These are phyloP conservation scores for Hyposoter dolosus DNA, from an alignment of 2,888 invertebrate genomes.

Conservation along the genomic window DNA sequence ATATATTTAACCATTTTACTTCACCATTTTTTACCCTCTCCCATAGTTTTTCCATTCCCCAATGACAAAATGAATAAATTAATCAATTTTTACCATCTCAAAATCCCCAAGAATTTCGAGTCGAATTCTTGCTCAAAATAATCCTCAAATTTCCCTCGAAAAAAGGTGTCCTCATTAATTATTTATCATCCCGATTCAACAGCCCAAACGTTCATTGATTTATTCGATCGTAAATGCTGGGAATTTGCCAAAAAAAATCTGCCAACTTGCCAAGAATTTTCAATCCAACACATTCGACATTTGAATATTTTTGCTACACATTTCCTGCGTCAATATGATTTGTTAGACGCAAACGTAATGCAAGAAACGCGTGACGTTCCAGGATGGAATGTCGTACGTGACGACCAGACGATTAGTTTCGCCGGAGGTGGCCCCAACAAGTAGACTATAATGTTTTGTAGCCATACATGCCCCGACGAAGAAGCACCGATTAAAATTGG, in stretches of 20 bases:
- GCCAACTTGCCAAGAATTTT: background rate
- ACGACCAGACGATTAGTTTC: constrained; percentile 76
- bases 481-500: constrained; percentile 69
- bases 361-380: constrained; percentile 62
- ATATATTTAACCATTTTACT: constrained; percentile 21
- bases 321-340: background rate
- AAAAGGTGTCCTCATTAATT: constrained; percentile 7
- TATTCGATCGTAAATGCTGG: background rate
- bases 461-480: constrained; percentile 53
- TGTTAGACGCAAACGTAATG: constrained; percentile 33
- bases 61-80: constrained; percentile 19
- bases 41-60: background rate
- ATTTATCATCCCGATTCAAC: background rate
- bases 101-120: background rate
- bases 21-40: background rate
- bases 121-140: background rate
- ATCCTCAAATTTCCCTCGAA: background rate
- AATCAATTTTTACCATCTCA: constrained; percentile 15
- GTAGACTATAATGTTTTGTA: constrained; percentile 16
- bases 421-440: constrained; percentile 72
- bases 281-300: background rate
- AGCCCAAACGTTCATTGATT: background rate
- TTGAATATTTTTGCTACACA: background rate
- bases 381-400: constrained; percentile 70
- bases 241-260: background rate